phyloP scores from a whole-genome alignment of 2,888 invertebrate species.

The Tethea ocularis region DNA sequence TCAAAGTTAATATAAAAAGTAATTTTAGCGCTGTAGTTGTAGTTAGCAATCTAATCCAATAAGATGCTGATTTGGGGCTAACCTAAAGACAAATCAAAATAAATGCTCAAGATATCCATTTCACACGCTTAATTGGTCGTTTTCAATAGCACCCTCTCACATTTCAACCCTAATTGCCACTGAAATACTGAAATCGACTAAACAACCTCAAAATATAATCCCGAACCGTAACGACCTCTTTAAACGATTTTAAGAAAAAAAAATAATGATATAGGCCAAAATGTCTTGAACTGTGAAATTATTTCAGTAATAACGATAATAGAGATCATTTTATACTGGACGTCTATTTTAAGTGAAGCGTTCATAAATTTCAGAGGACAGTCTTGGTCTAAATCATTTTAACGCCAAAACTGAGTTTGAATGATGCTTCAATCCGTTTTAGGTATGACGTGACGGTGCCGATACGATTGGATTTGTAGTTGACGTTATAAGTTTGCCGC shows the following conservation, averaged over 20 bases:
- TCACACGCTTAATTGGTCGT: conserved; percentile 39
- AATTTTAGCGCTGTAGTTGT: no score
- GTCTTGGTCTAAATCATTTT: conserved; percentile 72
- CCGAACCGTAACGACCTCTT: conserved; percentile 48
- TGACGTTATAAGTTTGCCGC: not conserved
- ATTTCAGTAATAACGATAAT: not conserved
- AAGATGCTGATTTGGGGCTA: no score
- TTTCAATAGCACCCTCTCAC: conserved; percentile 37
- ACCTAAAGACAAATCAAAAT: not conserved
- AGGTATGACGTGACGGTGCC: conserved; percentile 28
- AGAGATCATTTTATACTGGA: conserved; percentile 35
- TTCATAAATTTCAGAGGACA: conserved; percentile 66
- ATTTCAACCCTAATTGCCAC: conserved; percentile 61
- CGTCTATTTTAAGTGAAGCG: conserved; percentile 56
- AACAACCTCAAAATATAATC: conserved; percentile 52
- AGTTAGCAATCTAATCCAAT: no score
- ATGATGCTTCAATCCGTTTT: conserved; percentile 45
- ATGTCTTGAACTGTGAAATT: conserved; percentile 14
- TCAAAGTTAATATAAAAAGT: no score
- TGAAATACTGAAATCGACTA: conserved; percentile 48
- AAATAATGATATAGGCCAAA: conserved; percentile 25
- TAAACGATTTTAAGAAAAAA: conserved; percentile 54
- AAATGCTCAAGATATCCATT: conserved; percentile 25
- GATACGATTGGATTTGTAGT: conserved; percentile 15
- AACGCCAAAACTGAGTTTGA: conserved; percentile 70